These are phyloP conservation scores for Geococcyx californianus DNA, from an alignment of 2,113 vertebrate genomes.

Conservation along the genomic window DNA sequence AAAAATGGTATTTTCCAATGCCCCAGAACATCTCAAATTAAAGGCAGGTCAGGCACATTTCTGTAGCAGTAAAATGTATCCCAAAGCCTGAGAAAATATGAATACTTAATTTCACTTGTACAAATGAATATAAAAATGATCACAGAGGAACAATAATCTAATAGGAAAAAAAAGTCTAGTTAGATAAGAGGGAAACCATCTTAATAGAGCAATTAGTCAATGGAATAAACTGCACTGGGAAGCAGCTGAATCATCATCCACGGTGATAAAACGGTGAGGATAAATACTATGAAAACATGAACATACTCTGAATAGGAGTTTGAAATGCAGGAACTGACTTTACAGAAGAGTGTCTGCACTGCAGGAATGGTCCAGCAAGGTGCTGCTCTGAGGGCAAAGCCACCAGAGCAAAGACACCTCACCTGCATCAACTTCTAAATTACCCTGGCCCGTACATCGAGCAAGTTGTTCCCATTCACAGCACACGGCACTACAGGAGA, in stretches of 20 bases:
- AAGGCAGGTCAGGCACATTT: background rate
- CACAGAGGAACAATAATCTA: conserved; percentile 33
- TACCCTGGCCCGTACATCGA: background rate
- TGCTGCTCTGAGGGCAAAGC: background rate
- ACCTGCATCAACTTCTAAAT: background rate
- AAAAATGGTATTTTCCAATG: background rate
- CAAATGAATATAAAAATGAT: conserved; percentile 27
- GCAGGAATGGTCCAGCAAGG: background rate
- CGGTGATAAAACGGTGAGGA: background rate
- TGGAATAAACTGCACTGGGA: conserved; percentile 10
- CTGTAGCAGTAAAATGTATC: conserved; percentile 26
- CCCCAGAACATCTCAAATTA: background rate
- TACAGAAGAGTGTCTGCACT: accelerated
- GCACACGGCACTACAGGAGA: background rate
- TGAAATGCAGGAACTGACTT: background rate
- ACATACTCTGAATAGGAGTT: background rate
- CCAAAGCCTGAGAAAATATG: conserved; percentile 28
- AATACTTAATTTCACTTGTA: conserved; percentile 49
- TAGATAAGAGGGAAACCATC: conserved; percentile 32
- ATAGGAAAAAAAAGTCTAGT: conserved; percentile 45
- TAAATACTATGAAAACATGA: background rate
- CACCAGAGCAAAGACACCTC: background rate
- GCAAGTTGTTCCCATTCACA: background rate
- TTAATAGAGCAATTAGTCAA: conserved; percentile 54
- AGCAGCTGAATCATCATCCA: background rate